These are phyloP conservation scores for Natator depressus DNA, from an alignment of 2,113 vertebrate species.

Conservation along the genomic window DNA sequence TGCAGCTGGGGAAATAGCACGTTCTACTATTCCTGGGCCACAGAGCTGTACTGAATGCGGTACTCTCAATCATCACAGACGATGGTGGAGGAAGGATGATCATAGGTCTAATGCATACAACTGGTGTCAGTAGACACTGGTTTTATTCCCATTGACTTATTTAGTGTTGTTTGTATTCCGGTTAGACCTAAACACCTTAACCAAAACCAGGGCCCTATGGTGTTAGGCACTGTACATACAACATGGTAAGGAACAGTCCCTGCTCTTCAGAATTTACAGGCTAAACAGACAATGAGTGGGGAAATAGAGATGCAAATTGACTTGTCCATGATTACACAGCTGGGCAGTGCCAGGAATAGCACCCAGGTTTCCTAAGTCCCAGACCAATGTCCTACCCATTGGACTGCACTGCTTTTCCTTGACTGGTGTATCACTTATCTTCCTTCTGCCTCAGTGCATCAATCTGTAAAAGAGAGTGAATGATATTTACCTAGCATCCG, in stretches of 20 bases:
- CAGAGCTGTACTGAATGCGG: neutral
- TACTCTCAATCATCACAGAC: neutral
- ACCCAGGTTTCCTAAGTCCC: neutral
- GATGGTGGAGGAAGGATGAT: neutral
- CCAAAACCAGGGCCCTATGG: neutral
- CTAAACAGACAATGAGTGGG: neutral
- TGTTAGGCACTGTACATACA: rapidly evolving
- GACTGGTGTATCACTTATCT: neutral
- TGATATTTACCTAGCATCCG: neutral
- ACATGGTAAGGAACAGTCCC: rapidly evolving
- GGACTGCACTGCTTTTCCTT: neutral
- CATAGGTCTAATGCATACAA: neutral
- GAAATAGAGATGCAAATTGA: neutral
- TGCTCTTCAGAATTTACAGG: neutral
- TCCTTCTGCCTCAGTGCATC: neutral
- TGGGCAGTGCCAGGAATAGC: neutral
- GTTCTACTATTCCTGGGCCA: neutral
- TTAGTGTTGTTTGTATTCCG: neutral
- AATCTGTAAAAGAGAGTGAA: neutral
- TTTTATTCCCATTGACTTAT: neutral
- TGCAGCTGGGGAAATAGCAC: neutral
- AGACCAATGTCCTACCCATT: rapidly evolving
- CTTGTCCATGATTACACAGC: neutral
- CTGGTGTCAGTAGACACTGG: neutral
- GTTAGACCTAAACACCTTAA: neutral